Percentiles rank a stretch among this genome's conserved stretches.
These are phyloP conservation scores for Aleiodes sp. DNA, from an alignment of 1,140 invertebrate genomes.

Conservation along the genomic window DNA sequence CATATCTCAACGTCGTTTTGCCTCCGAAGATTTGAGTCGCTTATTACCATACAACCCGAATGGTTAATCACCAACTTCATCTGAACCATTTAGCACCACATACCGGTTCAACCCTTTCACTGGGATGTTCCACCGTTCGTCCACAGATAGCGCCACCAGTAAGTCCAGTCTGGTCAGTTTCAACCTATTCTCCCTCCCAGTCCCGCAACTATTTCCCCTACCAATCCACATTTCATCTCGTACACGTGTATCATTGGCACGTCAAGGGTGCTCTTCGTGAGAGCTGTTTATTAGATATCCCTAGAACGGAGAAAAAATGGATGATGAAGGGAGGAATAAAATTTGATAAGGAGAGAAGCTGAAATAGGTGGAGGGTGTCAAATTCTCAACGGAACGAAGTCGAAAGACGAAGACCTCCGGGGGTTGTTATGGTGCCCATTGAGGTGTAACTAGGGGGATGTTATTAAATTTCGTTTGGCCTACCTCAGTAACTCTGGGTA, in stretches of 20 bases:
- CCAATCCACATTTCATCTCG: neutral
- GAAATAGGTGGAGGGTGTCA: slow-evolving; percentile 34
- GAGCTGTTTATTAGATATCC: slow-evolving; percentile 65
- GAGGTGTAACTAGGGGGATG: slow-evolving; percentile 68
- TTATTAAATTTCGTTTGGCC: slow-evolving; percentile 67
- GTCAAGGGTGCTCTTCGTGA: slow-evolving; percentile 53
- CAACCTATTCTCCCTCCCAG: too few relatives aligned
- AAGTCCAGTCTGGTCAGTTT: slow-evolving; percentile 44
- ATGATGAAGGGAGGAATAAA: slow-evolving; percentile 32
- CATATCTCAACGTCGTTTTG: too few relatives aligned
- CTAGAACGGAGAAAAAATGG: neutral
- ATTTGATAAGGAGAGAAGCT: slow-evolving; percentile 49
- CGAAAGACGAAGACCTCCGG: slow-evolving; percentile 43
- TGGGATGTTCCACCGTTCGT: slow-evolving; percentile 46
- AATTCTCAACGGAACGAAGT: slow-evolving; percentile 23
- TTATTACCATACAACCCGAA: neutral
- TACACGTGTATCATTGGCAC: slow-evolving; percentile 49
- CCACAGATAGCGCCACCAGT: slow-evolving; percentile 60
- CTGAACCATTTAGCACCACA: slow-evolving; percentile 3
- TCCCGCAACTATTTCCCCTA: too few relatives aligned
- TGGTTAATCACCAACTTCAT: neutral
- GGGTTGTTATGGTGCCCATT: slow-evolving; percentile 68
- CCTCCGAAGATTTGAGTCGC: neutral
- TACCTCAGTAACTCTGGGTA: slow-evolving; percentile 47
- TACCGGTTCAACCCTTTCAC: slow-evolving; percentile 56